Evolutionary conservation across 2,113 vertebrate genomes (phyloP).

Genomic region (Clarias gariepinus): DNA sequence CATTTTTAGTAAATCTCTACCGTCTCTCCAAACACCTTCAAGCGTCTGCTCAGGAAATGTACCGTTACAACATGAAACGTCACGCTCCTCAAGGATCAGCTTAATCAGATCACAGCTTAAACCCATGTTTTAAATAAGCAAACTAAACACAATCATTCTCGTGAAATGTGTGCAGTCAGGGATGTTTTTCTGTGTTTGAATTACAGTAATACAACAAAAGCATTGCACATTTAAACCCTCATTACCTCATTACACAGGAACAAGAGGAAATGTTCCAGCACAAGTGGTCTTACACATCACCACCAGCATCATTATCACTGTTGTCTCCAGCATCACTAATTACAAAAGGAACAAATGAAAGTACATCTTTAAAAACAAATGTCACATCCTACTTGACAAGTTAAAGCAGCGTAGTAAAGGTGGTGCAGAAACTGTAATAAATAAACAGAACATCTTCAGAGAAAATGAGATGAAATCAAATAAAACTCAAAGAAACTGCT

Average conservation of each 20-base stretch:
- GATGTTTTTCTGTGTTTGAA: constrained; percentile 54
- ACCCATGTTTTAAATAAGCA: constrained; percentile 35
- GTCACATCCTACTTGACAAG: constrained; percentile 63
- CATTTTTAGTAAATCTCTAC: constrained; percentile 40
- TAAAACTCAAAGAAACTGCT: constrained; percentile 59
- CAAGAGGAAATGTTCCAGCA: constrained; percentile 81
- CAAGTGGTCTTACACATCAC: constrained; percentile 75
- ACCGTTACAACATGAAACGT: constrained; percentile 38
- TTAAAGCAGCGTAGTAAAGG: constrained; percentile 77
- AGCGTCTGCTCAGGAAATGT: constrained; percentile 64
- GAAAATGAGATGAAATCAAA: constrained; percentile 9
- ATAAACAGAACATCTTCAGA: constrained; percentile 70
- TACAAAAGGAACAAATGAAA: constrained; percentile 62
- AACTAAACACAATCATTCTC: constrained; percentile 30
- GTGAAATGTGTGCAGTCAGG: constrained; percentile 34
- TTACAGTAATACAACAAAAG: constrained; percentile 75
- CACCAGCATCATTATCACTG: neutral
- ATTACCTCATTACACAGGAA: constrained; percentile 82
- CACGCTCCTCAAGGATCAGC: neutral
- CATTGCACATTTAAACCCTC: constrained; percentile 66
- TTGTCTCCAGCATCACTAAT: constrained; percentile 65
- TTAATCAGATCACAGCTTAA: constrained; percentile 49
- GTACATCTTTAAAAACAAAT: constrained; percentile 40
- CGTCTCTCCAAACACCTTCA: constrained; percentile 14
- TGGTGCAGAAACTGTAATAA: constrained; percentile 71